Conservation (phyloP, 2,888 invertebrate genomes). For the Macaria notata region DNA sequence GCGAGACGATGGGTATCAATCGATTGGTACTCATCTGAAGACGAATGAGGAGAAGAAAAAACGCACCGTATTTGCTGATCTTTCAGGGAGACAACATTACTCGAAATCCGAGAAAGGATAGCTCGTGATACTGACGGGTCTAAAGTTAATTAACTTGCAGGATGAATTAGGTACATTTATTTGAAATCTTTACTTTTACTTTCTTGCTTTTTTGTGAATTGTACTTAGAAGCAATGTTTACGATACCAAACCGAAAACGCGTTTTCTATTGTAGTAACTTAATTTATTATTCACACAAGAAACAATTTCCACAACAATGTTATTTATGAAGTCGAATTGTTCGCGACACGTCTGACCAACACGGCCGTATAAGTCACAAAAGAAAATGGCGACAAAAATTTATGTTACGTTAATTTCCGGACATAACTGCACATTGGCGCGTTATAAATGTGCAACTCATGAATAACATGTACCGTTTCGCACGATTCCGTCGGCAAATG, state of each 20-base stretch:
- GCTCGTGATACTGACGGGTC: background rate
- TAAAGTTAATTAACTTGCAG: too few species aligned
- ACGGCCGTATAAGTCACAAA: constrained; percentile 27
- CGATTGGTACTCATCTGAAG: constrained; percentile 31
- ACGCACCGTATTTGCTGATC: constrained; percentile 25
- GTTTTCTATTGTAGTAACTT: too few species aligned
- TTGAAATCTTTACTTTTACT: constrained; percentile 2
- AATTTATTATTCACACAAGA: too few species aligned
- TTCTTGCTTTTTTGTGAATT: too few species aligned
- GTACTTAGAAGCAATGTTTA: too few species aligned
- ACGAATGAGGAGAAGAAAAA: constrained; percentile 25
- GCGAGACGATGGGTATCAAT: constrained; percentile 32
- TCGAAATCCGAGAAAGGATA: background rate
- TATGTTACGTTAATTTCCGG: constrained; percentile 54
- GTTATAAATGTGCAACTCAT: constrained; percentile 66
- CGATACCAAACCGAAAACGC: too few species aligned
- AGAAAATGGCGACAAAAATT: constrained; percentile 35
- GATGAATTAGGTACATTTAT: too few species aligned
- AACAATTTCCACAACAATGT: too few species aligned
- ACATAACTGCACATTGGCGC: constrained; percentile 58
- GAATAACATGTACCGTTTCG: constrained; percentile 67
- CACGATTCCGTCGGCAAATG: constrained; percentile 70
- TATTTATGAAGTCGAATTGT: background rate
- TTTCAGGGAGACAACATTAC: constrained; percentile 17
- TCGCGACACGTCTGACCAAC: constrained; percentile 23